phyloP scores from a whole-genome alignment of 2,797 vertebrate species.

The Glossophaga mutica region DNA sequence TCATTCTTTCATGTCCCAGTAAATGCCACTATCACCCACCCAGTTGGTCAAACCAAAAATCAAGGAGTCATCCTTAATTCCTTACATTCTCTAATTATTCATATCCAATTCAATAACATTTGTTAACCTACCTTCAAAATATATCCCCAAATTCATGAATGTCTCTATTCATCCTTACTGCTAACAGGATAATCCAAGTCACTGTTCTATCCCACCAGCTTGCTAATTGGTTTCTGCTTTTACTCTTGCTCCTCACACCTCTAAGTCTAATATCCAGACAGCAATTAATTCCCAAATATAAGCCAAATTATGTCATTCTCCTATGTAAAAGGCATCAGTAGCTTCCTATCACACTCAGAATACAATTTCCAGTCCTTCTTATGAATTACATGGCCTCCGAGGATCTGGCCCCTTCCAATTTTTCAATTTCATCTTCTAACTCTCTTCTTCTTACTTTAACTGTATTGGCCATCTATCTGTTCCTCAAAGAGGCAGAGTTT shows the following conservation, averaged over 20 bases:
- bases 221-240: neutral
- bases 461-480: neutral
- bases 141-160: neutral
- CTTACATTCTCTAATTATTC: neutral
- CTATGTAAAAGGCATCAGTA: neutral
- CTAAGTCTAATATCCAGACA: neutral
- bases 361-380: neutral
- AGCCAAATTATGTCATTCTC: neutral
- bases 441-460: neutral
- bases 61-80: neutral
- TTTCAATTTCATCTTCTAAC: neutral
- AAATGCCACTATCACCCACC: neutral
- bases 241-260: neutral
- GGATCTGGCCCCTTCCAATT: neutral
- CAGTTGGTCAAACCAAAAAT: neutral
- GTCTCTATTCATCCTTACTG: neutral
- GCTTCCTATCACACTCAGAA: neutral
- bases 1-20: neutral
- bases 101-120: neutral
- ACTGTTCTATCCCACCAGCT: neutral
- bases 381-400: neutral
- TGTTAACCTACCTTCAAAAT: neutral
- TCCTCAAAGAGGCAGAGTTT: neutral
- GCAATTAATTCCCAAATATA: neutral
- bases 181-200: neutral